Conservation (phyloP, 1,140 invertebrate species). For the Samia ricini region DNA sequence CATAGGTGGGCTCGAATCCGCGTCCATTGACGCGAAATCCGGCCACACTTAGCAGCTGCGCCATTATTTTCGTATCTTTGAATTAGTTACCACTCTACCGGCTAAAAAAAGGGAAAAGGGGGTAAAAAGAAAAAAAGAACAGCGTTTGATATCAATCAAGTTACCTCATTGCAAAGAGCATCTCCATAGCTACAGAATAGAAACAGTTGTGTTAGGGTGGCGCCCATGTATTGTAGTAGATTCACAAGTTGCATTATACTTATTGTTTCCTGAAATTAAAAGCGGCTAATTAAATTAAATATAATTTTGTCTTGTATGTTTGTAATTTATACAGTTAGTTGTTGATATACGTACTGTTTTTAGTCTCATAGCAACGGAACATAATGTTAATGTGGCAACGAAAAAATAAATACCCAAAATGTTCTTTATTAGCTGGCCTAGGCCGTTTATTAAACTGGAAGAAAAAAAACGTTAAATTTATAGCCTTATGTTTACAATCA, state of each 20-base stretch:
- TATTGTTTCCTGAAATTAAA: slow-evolving; percentile 36
- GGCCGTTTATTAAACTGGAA: slow-evolving; percentile 38
- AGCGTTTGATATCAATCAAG: no score
- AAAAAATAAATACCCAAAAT: slow-evolving; percentile 59
- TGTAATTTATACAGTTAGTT: no score
- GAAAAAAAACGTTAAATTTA: slow-evolving; percentile 9
- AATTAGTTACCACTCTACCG: no score
- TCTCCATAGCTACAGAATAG: slow-evolving; percentile 53
- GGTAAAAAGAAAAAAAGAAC: no score
- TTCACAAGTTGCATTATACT: slow-evolving; percentile 44
- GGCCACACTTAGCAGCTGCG: no score
- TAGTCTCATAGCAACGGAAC: slow-evolving; percentile 48
- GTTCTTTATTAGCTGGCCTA: slow-evolving; percentile 36
- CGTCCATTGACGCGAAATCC: no score
- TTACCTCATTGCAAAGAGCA: slow-evolving; percentile 44
- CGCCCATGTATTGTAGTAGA: slow-evolving; percentile 51
- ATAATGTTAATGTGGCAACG: slow-evolving; percentile 47
- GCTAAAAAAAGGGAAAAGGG: no score
- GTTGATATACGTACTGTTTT: slow-evolving; percentile 40
- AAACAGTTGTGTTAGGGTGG: slow-evolving; percentile 47
- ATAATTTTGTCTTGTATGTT: background rate
- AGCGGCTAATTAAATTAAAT: background rate
- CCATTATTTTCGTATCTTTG: no score
- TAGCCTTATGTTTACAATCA: no score
- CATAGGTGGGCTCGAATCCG: no score